Conservation (phyloP, 2,797 vertebrate species). For the Etheostoma perlongum region DNA sequence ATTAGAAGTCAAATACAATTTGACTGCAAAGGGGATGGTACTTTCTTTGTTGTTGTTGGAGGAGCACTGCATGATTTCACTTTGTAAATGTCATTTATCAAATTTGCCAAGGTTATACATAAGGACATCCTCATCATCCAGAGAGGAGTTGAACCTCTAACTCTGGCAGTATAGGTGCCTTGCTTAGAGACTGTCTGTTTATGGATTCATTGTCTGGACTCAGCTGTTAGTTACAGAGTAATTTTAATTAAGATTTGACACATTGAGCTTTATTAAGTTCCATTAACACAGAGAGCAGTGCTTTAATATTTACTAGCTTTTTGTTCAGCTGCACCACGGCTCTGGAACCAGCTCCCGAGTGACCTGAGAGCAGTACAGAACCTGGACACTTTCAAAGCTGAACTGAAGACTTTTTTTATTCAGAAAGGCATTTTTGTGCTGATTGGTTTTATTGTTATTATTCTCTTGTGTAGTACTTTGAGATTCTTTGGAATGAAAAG, state of each 20-base stretch:
- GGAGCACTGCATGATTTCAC: not conserved
- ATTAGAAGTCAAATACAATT: slow-evolving; percentile 31
- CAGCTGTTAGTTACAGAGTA: slow-evolving; percentile 47
- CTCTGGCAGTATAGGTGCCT: not conserved
- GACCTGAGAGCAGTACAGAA: no score
- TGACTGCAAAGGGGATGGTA: not conserved
- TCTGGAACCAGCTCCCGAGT: no score
- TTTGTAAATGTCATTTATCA: not conserved
- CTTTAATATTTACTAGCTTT: not conserved
- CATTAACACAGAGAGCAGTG: no score
- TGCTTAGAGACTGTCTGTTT: slow-evolving; percentile 6
- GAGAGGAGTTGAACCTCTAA: not conserved
- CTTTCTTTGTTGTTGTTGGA: not conserved
- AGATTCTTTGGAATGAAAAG: no score
- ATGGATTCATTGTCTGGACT: slow-evolving; percentile 36
- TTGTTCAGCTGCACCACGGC: no score
- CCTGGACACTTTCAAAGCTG: no score
- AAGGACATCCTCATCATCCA: not conserved
- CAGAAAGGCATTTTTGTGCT: no score
- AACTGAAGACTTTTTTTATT: no score
- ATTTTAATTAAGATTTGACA: not conserved
- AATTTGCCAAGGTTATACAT: not conserved
- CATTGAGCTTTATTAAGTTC: slow-evolving; percentile 15
- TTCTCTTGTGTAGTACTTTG: no score
- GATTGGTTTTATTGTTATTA: no score